Evolutionary conservation across 2,797 vertebrate species (phyloP).

Genomic region (Mormyrus proboscirostris): DNA sequence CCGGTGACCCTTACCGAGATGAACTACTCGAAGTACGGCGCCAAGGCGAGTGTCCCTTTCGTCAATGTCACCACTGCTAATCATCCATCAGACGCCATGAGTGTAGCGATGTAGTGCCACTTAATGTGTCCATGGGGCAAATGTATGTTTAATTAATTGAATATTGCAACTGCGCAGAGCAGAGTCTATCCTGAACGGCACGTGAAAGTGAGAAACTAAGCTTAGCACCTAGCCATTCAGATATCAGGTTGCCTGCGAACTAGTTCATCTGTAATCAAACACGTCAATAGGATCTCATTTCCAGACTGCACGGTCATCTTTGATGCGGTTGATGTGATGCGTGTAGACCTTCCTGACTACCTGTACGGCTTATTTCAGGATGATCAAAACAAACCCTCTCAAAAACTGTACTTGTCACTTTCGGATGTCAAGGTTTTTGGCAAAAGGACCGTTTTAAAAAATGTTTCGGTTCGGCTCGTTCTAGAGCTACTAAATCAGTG

Average conservation of each 20-base stretch:
- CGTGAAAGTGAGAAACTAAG: not conserved
- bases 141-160: not conserved
- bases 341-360: not conserved
- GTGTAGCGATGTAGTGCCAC: not conserved
- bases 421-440: not conserved
- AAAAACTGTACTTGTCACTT: not conserved
- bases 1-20: slow-evolving; percentile 98
- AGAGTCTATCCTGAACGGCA: not conserved
- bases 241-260: not conserved
- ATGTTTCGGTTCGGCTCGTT: not conserved
- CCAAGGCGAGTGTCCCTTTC: slow-evolving; percentile 72
- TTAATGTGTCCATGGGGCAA: not conserved
- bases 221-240: not conserved
- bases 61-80: not conserved
- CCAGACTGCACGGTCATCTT: not conserved
- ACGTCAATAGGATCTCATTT: not conserved
- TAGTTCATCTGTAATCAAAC: not conserved
- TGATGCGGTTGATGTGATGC: not conserved
- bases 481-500: not conserved
- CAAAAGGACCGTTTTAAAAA: not conserved
- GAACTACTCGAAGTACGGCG: slow-evolving; percentile 98
- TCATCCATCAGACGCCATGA: not conserved
- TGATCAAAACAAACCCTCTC: not conserved
- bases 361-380: not conserved
- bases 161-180: not conserved